Base-by-base conservation (phyloP, 2,797 vertebrate genomes). In the Takifugu ocellatus region DNA sequence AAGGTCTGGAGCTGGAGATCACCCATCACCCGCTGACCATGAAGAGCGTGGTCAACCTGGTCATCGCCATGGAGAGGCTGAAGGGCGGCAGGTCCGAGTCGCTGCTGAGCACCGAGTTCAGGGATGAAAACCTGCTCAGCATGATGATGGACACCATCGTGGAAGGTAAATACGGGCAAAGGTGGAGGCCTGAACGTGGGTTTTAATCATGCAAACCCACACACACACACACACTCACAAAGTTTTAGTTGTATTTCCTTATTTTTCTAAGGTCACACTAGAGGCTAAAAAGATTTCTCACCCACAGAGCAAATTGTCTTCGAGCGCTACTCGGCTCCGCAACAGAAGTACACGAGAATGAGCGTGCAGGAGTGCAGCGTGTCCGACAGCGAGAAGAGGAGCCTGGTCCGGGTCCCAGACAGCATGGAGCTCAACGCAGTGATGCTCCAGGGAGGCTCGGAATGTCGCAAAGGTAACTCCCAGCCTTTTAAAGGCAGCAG, bases 381-480 rank as follows among this genome's bases (percentile, higher is more conserved):
- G 21, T 56, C 36, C 0, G 88, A 91, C 67, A 26, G 1, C 3
- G 54, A 79, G 50, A 80, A 89, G 67, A 84, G 73, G 50, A 75
- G 46, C 61, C 50, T 82, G 16, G 59, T 89, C 2, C 25, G 61
- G 46, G 33, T 71, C 6, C 0, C 5, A 0, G 59, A 77, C 54
- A 75, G 60, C 57, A 76, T 84, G 86, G 75, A 89, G 78, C 85
- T 91, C 17, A 73, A 83, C 1, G 82, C 88, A 0, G 59, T 90
- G 54, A 73, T 66, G 58, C 78, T 91, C 70, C 87, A 84, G 56
- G 88, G 74, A 29, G 84, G 81, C 21, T 66, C 47, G 3, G 46
- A 44, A 0, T 1, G 31, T 43, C 66, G 27, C 51, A 83, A 83
- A 85, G 85, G 90, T 91, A 55, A 59, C 1, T 12, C 0, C 14